phyloP scores from a whole-genome alignment of 2,113 vertebrate species.

The Proteles cristata region DNA sequence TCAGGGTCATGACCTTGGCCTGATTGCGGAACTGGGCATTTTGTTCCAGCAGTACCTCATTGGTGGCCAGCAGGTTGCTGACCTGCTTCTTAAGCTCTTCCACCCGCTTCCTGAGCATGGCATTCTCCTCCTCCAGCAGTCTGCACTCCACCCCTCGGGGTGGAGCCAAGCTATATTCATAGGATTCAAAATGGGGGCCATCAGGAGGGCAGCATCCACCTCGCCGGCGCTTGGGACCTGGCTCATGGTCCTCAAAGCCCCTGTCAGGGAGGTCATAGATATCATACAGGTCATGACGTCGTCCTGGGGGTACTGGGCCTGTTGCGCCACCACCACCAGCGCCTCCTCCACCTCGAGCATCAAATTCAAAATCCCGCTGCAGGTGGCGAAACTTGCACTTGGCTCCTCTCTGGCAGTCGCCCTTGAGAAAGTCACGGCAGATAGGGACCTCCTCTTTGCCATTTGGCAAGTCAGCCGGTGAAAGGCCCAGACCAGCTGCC shows the following conservation, averaged over 20 bases:
- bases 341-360: constrained; percentile 82
- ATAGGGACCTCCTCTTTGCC: constrained; percentile 97
- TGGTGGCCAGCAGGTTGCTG: constrained; percentile 95
- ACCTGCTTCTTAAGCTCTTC: constrained; percentile 98
- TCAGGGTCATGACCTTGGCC: constrained; percentile 96
- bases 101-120: constrained; percentile 94
- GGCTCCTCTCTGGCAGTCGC: constrained; percentile 95
- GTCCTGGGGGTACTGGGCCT: constrained; percentile 83
- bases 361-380: constrained; percentile 94
- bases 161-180: constrained; percentile 89
- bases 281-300: constrained; percentile 88
- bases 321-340: constrained; percentile 77
- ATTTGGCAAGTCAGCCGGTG: constrained; percentile 94
- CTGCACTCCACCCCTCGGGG: constrained; percentile 92
- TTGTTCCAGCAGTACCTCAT: constrained; percentile 97
- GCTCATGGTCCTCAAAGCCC: constrained; percentile 92
- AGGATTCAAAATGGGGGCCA: constrained; percentile 93
- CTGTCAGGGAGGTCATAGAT: constrained; percentile 91
- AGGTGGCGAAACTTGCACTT: constrained; percentile 98
- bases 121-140: constrained; percentile 96
- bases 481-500: constrained; percentile 93
- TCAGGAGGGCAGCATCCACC: constrained; percentile 82
- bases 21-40: constrained; percentile 98
- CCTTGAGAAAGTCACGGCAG: constrained; percentile 97
- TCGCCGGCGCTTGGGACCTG: constrained; percentile 93